Base-by-base conservation (phyloP, 2,113 vertebrate genomes). In the Catharus bicknelli region DNA sequence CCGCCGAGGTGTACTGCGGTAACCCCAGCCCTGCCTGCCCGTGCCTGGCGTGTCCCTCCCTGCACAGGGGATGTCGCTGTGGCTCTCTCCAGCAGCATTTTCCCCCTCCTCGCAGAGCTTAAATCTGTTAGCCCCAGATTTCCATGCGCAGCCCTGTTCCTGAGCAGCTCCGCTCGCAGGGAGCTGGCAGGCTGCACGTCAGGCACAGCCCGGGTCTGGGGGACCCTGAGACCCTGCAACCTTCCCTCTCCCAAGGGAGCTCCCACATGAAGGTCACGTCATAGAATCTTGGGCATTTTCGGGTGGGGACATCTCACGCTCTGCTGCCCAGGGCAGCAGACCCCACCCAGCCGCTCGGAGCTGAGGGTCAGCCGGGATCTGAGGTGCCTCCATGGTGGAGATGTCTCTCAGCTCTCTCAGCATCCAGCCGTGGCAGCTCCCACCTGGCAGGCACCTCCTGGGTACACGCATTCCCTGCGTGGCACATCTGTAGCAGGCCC, bases 311-410 rank as follows among this genome's bases (percentile, higher is more conserved):
- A 57, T 16, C 26, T 17, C 73, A 3, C 27, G 6, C 0, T 2
- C n/a, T 0, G 2, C 55, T 29, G 34, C 40, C 42, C 1, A 0
- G 42, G 25, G 42, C 19, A 67, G 62, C 2, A 4, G 26, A 38
- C 5, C 23, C 26, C 1, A 0, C 26, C 21, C 30, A 23, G 19
- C 15, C 4, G 10, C 63, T 61, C 5, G 0, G 4, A 61, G 74
- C 34, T 26, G 22, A 20, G 47, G 7, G 61, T 2, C 32, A 23
- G 62, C 73, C 43, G 34, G 7, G 13, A 11, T 10, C 23, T 7
- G 43, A 34, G 48, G 45, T 40, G 58, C 4, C 40, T 26, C 43
- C 45, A 0, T 2, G n/a, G 29, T 0, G 0, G 48, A 7, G 11
- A 10, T 18, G 59, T 53, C 42, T 9, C 40, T 50, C 6, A 27